A percentile compares a stretch with the other conserved stretches of the same genome.
Evolutionary conservation across 2,888 invertebrate genomes (phyloP).

Genomic region (Coremacera marginata): DNA sequence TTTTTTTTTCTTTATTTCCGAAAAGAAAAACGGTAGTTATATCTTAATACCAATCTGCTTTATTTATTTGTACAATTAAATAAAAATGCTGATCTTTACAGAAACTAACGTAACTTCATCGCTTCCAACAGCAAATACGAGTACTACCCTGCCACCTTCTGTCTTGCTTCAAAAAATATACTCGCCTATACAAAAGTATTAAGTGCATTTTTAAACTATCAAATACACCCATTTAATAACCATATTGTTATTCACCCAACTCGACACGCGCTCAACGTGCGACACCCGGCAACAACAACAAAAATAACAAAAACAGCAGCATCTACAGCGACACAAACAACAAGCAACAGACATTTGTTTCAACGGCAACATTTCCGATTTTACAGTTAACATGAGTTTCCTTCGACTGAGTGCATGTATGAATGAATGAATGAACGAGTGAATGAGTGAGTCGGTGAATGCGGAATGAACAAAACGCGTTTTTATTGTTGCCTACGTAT

Average conservation of each 20-base stretch:
- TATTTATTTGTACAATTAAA: background rate
- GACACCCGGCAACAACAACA: too few species aligned
- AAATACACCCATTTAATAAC: conserved; percentile 63
- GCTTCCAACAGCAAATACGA: background rate
- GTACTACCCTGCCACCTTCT: too few species aligned
- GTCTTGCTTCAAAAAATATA: conserved; percentile 17
- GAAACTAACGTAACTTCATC: background rate
- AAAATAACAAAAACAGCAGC: too few species aligned
- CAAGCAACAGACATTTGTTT: conserved; percentile 61
- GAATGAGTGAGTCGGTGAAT: conserved; percentile 2
- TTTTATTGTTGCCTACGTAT: conserved; percentile 39
- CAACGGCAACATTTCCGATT: conserved; percentile 68
- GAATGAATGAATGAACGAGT: conserved; percentile 22
- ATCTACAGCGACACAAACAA: conserved; percentile 33
- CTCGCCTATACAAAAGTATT: conserved; percentile 31
- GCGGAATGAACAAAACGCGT: conserved; percentile 32
- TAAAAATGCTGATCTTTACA: background rate
- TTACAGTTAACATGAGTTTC: conserved; percentile 57
- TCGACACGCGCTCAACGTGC: conserved; percentile 22
- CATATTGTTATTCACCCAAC: conserved; percentile 62
- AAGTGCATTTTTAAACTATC: conserved; percentile 48
- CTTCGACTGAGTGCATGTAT: conserved; percentile 46
- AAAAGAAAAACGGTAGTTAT: too few species aligned
- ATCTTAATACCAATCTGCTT: too few species aligned
- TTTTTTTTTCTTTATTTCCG: too few species aligned